phyloP scores from a whole-genome alignment of 2,113 vertebrate species.

The Atrichornis clamosus region DNA sequence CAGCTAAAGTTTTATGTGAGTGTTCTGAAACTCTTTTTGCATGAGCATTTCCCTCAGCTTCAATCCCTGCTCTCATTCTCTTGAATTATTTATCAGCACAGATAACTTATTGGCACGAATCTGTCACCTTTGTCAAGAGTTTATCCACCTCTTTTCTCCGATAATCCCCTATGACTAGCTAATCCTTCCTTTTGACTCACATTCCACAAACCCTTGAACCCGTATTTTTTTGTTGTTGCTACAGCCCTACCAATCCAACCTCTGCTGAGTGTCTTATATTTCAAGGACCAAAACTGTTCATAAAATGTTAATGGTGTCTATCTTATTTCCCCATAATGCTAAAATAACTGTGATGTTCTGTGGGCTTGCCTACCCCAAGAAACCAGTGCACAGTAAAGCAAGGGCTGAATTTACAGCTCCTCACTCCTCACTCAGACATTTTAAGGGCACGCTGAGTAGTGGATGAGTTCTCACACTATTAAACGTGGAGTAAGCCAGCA shows the following conservation, averaged over 20 bases:
- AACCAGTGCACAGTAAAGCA: background rate
- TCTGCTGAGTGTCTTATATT: background rate
- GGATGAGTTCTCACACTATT: background rate
- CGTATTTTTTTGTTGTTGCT: background rate
- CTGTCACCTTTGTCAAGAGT: slow-evolving; percentile 34
- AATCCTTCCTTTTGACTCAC: slow-evolving; percentile 37
- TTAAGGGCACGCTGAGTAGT: background rate
- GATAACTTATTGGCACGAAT: slow-evolving; percentile 48
- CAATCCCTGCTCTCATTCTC: background rate
- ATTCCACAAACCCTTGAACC: slow-evolving; percentile 14
- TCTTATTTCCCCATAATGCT: slow-evolving; percentile 38
- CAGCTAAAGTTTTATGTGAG: background rate
- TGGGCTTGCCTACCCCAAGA: background rate
- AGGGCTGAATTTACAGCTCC: slow-evolving; percentile 1
- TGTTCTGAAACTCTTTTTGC: background rate
- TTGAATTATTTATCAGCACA: slow-evolving; percentile 45
- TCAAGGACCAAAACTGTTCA: background rate
- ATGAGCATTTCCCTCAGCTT: background rate
- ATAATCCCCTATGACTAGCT: slow-evolving; percentile 26
- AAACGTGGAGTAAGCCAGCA: background rate
- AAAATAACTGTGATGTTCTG: slow-evolving; percentile 30
- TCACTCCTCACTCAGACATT: background rate
- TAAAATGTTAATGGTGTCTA: slow-evolving; percentile 44
- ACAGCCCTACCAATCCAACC: background rate
- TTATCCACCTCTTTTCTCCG: slow-evolving; percentile 12